These are phyloP conservation scores for Strix aluco DNA, from an alignment of 2,113 vertebrate species.

Conservation along the genomic window DNA sequence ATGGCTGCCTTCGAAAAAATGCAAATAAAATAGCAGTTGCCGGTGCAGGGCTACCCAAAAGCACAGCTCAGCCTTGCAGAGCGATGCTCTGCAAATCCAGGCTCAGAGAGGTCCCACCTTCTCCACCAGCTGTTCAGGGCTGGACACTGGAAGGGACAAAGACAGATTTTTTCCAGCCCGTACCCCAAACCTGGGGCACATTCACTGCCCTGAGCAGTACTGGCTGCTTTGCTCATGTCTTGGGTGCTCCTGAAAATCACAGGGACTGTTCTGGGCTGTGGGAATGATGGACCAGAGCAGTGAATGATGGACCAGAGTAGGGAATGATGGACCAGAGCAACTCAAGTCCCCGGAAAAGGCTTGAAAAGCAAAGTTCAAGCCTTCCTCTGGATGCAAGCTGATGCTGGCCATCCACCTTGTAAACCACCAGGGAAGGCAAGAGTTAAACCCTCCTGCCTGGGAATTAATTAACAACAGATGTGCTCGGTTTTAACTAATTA, in stretches of 20 bases:
- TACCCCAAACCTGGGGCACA: fast-evolving
- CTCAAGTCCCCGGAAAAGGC: not conserved
- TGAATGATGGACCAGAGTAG: not conserved
- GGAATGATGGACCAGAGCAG: not conserved
- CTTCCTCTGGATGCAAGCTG: not conserved
- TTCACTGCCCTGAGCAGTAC: not conserved
- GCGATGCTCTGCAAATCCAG: not conserved
- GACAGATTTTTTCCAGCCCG: not conserved
- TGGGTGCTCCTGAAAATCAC: not conserved
- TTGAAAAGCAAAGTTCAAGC: not conserved
- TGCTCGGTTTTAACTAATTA: slow-evolving; percentile 68
- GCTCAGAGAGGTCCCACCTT: not conserved
- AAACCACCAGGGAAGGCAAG: not conserved
- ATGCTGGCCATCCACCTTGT: not conserved
- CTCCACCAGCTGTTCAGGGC: not conserved
- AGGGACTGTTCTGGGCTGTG: not conserved
- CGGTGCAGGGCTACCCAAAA: not conserved
- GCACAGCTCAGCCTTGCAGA: not conserved
- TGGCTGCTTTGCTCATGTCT: not conserved
- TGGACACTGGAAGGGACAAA: not conserved
- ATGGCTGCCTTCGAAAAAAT: not conserved
- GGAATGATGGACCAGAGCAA: not conserved
- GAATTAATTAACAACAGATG: slow-evolving; percentile 74
- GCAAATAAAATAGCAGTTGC: not conserved
- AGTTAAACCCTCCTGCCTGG: slow-evolving; percentile 63